Percentiles rank a stretch among this genome's conserved stretches.
Evolutionary conservation across 2,113 vertebrate genomes (phyloP).

Genomic region (Rhegmatorhina hoffmannsi): DNA sequence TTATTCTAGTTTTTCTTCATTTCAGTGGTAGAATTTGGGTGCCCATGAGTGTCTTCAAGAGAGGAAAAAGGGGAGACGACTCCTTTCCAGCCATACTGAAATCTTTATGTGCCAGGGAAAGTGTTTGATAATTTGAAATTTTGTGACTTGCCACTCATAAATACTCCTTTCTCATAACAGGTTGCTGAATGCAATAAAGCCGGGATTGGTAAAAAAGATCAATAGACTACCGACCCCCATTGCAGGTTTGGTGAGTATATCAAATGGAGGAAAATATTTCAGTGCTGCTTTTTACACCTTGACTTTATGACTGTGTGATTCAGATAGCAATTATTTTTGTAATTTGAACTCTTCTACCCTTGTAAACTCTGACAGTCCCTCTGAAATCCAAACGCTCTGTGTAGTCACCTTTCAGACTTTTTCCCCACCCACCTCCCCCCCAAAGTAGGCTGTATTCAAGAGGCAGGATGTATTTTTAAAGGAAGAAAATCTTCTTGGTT

Average conservation of each 20-base stretch:
- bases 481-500: not conserved
- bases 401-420: not conserved
- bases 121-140: not conserved
- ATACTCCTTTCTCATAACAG: constrained; percentile 75
- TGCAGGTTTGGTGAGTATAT: constrained; percentile 91
- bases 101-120: not conserved
- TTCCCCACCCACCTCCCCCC: not conserved
- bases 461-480: not conserved
- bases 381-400: not conserved
- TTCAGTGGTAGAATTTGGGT: not conserved
- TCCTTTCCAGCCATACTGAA: not conserved
- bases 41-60: not conserved
- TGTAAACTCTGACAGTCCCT: not conserved
- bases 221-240: constrained; percentile 93
- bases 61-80: not conserved
- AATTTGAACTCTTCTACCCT: constrained; percentile 9
- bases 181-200: constrained; percentile 94
- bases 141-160: constrained; percentile 29
- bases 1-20: not conserved
- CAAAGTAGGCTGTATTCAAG: not conserved
- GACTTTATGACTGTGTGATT: constrained; percentile 39
- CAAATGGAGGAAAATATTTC: constrained; percentile 52
- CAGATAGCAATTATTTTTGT: not conserved
- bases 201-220: constrained; percentile 94
- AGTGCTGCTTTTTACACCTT: constrained; percentile 32